Evolutionary conservation across 2,797 vertebrate species (phyloP).

Genomic region (Manis crassicaudata): DNA sequence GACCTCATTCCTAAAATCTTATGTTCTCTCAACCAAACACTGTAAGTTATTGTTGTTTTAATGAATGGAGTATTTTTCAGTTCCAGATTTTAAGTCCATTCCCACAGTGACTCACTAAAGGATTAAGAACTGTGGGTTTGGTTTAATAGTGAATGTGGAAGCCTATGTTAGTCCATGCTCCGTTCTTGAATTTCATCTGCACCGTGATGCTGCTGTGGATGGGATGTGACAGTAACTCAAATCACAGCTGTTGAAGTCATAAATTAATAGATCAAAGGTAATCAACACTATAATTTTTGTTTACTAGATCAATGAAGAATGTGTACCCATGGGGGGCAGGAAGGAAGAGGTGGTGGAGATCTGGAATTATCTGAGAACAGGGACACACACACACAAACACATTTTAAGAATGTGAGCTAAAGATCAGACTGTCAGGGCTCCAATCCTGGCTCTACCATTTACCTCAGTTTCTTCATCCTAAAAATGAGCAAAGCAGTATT

Average conservation of each 20-base stretch:
- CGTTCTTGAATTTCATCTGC: background rate
- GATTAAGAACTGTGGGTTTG: background rate
- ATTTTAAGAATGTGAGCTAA: background rate
- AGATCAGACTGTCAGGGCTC: background rate
- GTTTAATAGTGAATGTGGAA: background rate
- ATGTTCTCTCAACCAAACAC: background rate
- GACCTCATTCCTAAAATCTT: background rate
- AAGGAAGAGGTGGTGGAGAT: background rate
- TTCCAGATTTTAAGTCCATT: slow-evolving; percentile 23
- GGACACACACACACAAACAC: background rate
- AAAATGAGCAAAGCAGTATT: background rate
- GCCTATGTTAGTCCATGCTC: background rate
- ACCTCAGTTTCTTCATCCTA: background rate
- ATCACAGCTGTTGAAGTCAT: background rate
- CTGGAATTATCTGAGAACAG: background rate
- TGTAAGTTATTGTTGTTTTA: background rate
- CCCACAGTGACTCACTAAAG: background rate
- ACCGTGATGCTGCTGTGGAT: background rate
- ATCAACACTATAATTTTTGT: background rate
- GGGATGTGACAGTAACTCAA: background rate
- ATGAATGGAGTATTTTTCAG: slow-evolving; percentile 15
- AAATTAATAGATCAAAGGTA: background rate
- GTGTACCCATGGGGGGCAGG: background rate
- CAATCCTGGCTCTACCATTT: background rate
- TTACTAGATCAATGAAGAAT: background rate